phyloP scores from a whole-genome alignment of 2,797 vertebrate genomes.

The Momotus momota region DNA sequence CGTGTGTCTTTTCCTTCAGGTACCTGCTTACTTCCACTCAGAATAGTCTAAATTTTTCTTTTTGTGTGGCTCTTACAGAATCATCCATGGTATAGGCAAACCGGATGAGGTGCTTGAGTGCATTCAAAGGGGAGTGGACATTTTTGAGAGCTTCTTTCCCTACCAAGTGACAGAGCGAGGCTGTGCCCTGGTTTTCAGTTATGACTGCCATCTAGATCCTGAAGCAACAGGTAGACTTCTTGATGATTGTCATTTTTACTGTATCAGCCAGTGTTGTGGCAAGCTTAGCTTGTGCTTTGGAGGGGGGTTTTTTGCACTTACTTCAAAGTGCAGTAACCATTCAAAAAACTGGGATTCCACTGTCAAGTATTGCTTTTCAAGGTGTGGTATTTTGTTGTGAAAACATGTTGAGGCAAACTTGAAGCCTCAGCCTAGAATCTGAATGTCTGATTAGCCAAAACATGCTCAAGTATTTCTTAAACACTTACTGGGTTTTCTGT shows the following conservation, averaged over 20 bases:
- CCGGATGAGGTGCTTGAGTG: slow-evolving; percentile 93
- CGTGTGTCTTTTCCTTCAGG: background rate
- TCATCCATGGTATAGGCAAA: slow-evolving; percentile 89
- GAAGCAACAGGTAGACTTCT: slow-evolving; percentile 84
- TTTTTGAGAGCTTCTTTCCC: slow-evolving; percentile 96
- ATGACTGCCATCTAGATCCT: slow-evolving; percentile 79
- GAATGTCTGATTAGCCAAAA: background rate
- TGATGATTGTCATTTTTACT: background rate
- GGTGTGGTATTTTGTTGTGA: background rate
- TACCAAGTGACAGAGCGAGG: slow-evolving; percentile 93
- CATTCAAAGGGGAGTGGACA: slow-evolving; percentile 91
- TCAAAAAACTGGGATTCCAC: background rate
- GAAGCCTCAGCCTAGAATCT: background rate
- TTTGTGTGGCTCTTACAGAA: slow-evolving; percentile 74
- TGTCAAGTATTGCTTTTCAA: background rate
- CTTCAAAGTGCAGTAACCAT: background rate
- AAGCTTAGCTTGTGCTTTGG: background rate
- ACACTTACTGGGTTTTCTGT: background rate
- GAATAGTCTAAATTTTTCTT: background rate
- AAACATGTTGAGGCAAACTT: background rate
- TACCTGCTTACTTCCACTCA: background rate
- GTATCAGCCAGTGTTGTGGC: background rate
- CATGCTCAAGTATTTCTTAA: background rate
- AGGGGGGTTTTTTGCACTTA: background rate
- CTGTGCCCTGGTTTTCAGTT: slow-evolving; percentile 90